phyloP scores from a whole-genome alignment of 1,140 invertebrate genomes.

The Panagrolaimus sp. region DNA sequence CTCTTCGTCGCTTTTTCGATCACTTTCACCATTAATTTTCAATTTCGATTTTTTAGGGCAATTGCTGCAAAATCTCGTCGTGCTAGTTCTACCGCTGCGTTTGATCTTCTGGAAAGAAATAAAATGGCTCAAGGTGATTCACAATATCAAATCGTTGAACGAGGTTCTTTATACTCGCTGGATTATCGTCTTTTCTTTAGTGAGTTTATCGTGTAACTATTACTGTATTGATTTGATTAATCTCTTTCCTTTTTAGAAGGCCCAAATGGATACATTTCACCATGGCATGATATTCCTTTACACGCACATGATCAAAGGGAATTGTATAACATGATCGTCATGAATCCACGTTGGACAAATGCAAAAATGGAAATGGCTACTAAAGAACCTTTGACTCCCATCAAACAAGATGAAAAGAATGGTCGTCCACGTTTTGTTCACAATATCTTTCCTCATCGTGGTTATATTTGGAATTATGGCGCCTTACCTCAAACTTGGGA shows the following conservation, averaged over 20 bases:
- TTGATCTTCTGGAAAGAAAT: conserved; percentile 3
- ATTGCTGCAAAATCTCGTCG: conserved; percentile 10
- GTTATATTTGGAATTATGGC: conserved; percentile 99
- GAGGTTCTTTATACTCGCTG: conserved; percentile 71
- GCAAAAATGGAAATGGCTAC: conserved; percentile 98
- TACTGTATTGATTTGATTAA: conserved; percentile 16
- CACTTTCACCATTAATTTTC: no score
- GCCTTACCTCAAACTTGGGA: conserved; percentile 98
- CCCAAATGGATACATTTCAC: conserved; percentile 77
- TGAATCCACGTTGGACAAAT: conserved; percentile 97
- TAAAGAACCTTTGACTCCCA: conserved; percentile 85
- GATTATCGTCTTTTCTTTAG: conserved; percentile 81
- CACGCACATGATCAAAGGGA: conserved; percentile 74
- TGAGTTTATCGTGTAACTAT: conserved; percentile 66
- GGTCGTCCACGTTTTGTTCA: conserved; percentile 87
- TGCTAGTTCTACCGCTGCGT: conserved; percentile 12
- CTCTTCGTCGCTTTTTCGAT: no score
- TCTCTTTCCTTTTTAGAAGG: conserved; percentile 67
- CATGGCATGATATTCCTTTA: conserved; percentile 95
- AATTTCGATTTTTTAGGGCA: background rate
- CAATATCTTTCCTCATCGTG: conserved; percentile 96
- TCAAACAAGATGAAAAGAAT: conserved; percentile 97
- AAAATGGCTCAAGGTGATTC: conserved; percentile 25
- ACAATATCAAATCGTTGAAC: conserved; percentile 64
- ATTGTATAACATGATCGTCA: conserved; percentile 91